phyloP scores from a whole-genome alignment of 1,140 invertebrate species.

The Andricus grossulariae region DNA sequence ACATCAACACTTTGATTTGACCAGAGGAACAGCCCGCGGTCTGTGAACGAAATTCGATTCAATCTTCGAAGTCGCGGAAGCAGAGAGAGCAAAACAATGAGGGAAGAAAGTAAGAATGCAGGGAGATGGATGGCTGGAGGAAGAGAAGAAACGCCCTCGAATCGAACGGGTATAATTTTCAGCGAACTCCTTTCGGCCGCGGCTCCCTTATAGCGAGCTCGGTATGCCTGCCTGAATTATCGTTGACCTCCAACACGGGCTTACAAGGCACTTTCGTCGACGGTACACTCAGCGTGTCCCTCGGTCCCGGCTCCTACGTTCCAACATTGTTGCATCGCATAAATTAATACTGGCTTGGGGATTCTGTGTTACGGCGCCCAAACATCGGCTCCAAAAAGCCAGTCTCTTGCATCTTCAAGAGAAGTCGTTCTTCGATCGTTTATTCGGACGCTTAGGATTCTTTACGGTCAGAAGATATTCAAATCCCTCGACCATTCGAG shows the following conservation, averaged over 20 bases:
- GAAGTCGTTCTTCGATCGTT: constrained; percentile 41
- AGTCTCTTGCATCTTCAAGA: constrained; percentile 33
- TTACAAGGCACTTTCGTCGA: constrained; percentile 63
- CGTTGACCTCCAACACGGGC: constrained; percentile 71
- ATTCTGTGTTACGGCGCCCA: constrained; percentile 65
- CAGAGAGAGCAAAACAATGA: constrained; percentile 13
- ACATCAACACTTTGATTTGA: no score
- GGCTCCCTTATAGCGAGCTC: constrained; percentile 63
- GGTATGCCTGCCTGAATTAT: constrained; percentile 70
- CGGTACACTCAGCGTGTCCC: constrained; percentile 50
- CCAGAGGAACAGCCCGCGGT: not conserved
- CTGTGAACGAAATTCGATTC: not conserved
- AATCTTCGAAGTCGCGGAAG: constrained; percentile 23
- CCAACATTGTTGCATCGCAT: constrained; percentile 70
- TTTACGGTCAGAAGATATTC: constrained; percentile 43
- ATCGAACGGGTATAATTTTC: constrained; percentile 67
- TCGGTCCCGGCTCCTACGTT: constrained; percentile 54
- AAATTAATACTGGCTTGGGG: constrained; percentile 68
- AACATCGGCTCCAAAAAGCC: constrained; percentile 53
- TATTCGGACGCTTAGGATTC: constrained; percentile 57
- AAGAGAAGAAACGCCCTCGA: constrained; percentile 56
- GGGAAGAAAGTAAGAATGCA: constrained; percentile 5
- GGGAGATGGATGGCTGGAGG: constrained; percentile 36
- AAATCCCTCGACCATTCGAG: constrained; percentile 28
- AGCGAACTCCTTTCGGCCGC: constrained; percentile 60